Base-by-base conservation (phyloP, 2,888 invertebrate genomes). In the Aphrophora alni region DNA sequence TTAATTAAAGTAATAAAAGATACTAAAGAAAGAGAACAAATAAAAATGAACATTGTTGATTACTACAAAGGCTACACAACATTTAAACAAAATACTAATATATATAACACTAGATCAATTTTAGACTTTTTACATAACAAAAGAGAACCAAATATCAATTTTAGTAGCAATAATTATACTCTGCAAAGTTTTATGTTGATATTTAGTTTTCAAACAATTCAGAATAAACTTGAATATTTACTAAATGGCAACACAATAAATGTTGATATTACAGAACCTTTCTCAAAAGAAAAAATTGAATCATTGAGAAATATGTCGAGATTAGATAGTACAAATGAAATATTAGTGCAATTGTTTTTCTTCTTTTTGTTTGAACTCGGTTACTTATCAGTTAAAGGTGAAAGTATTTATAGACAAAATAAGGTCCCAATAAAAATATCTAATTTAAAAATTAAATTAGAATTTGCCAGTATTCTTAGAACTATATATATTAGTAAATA, bases 21-120 rank as follows among this genome's bases (percentile, higher is more conserved):
- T 17, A 38, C 8, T 17, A 25, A 71, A 25, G 25, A 70, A 5
- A 77, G 70, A 3, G 38, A 38, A 24, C n/a, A 27, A 17, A 26
- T 77, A 12, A 77, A 71, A 38, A 77, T 2, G 17, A 17, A 1
- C 10, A 70, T 77, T 8, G 26, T 38, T 2, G 5, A 21, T 4
- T 21, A 21, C n/a, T 59, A 59, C 10, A 59, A 59, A 59, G 59
- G 59, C 3, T 59, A 59, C 10, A 59, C 1, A 59, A 21, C 14
- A 5, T 21, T 59, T 17, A 26, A 77, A 25, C 70, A 70, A 25
- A 71, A 71, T 24, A 77, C 33, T 24, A 24, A 77, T 26, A 14
- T 77, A 17, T 77, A 38, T 38, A 77, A 70, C 25, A 33, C 70
- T 0, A 38, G 71, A 44, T 77, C 24, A 38, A 25, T 77, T 0